Base-by-base conservation (phyloP, 2,797 vertebrate genomes). In the Lagocephalus sceleratus region DNA sequence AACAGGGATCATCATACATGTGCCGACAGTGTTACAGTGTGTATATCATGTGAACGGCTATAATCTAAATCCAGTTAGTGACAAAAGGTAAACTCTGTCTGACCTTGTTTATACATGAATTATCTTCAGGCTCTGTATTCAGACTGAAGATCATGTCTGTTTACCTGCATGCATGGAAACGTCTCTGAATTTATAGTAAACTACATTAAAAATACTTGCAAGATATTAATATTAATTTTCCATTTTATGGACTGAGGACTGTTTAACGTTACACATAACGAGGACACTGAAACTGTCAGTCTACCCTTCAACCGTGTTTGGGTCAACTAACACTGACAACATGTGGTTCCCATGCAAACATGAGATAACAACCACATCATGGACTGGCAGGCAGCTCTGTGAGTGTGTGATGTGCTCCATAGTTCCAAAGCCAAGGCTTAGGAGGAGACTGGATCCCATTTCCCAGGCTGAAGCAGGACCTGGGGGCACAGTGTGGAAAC, bases 391-490 rank as follows among this genome's bases (percentile, higher is more conserved):
- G 68, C 79, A 75, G 51, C 69, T 25, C 68, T 62, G 61, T 38
- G 58, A 80, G 58, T 66, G 64, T 79, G 63, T 73, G 72, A 79
- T 65, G 51, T 70, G 63, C 71, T 79, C 70, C 70, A 65, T 40
- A 76, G 78, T 73, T 71, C 81, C 77, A 79, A 79, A 81, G 76
- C 68, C 10, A 20, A 64, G 78, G 82, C 85, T 88, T 88, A 84
- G 68, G 60, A 81, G 68, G 82, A 71, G 82, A 83, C 93, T 92
- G 88, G 90, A 91, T 92, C 90, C 90, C 88, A 84, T 92, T 92
- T 94, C 90, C 91, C 92, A 90, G 88, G 90, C 89, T 91, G 90
- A 85, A 92, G 91, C 87, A 71, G 85, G 83, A 91, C 92, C 91
- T 80, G 78, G 84, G 92, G 94, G 92, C 92, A 89, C 66, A 83